Evolutionary conservation across 2,113 vertebrate species (phyloP), one percentile per base, ranked within the genome.

Genomic region (Pygoscelis antarcticus): DNA sequence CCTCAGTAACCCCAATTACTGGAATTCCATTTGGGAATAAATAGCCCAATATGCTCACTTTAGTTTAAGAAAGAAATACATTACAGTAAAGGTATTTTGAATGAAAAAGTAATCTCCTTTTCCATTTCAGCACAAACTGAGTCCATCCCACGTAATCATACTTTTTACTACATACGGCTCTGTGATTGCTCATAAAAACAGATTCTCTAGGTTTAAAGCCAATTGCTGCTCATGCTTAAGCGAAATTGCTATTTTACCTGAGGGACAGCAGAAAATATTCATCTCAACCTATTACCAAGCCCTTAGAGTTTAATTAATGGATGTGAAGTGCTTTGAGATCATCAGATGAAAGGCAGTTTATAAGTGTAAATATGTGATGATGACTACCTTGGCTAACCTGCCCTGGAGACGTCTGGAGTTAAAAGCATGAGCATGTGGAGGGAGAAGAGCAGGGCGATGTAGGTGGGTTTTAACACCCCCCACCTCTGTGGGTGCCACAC

Each of bases 261-360:
- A 89, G 84, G 61, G 71, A 40, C n/a, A 40, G 44, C 42, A 89
- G 69, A 52, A 89, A 91, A 87, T 52, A 89, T 7, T 91, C 26
- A 74, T 89, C 74, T 89, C 74, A 32, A 55, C 70, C 34, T 76
- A 38, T 65, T 64, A 40, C 36, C 49, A 57, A 89, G 61, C 84
- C 74, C 44, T 94, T 40, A 44, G 69, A 84, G 65, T 84, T 89
- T 94, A 94, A 94, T 94, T 95, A 87, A 84, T 64, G 52, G 29
- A 29, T 66, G 17, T 71, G 72, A 91, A 82, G 51, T 64, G 55
- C 65, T 93, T 84, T 76, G 65, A 87, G 79, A 84, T 79, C 23
- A 10, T 60, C 44, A 42, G 77, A 71, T 72, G 74, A 79, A 91
- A 82, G 29, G 61, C 55, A 44, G 54, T 82, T 91, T 74, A 2